These are phyloP conservation scores for Belgica antarctica DNA, from an alignment of 2,888 invertebrate genomes.

Conservation along the genomic window DNA sequence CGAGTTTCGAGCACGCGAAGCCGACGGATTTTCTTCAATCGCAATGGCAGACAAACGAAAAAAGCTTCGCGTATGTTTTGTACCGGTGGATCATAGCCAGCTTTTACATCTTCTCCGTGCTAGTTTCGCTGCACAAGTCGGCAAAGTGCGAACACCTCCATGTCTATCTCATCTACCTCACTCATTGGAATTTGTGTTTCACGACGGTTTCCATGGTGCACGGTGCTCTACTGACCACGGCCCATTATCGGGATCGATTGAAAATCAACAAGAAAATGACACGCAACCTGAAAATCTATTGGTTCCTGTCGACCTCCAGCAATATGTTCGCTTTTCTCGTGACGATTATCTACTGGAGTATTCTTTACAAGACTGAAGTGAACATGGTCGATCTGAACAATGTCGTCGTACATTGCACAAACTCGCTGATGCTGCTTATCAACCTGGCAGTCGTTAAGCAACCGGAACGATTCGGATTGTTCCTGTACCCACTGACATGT, in stretches of 20 bases:
- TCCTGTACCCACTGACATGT: constrained; percentile 10
- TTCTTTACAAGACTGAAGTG: not conserved
- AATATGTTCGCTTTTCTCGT: constrained; percentile 27
- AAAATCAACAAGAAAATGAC: constrained; percentile 21
- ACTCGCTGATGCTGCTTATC: not conserved
- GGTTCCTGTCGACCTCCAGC: constrained; percentile 14
- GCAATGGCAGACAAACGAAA: constrained; percentile 23
- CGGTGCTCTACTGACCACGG: not conserved
- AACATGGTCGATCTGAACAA: constrained; percentile 19
- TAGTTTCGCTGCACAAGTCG: not conserved
- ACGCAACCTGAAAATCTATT: not conserved
- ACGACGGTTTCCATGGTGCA: not conserved
- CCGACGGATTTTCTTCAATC: constrained; percentile 20
- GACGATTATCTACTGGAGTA: constrained; percentile 15
- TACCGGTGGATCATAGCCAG: constrained; percentile 16
- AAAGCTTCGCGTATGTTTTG: not conserved
- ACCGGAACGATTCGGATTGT: not conserved
- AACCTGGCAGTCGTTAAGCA: constrained; percentile 13
- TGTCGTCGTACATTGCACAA: constrained; percentile 1
- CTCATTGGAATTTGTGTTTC: not conserved
- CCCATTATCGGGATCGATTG: not conserved
- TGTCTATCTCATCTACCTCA: not conserved
- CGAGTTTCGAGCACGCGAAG: constrained; percentile 1
- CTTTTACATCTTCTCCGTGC: constrained; percentile 16
- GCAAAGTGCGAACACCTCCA: not conserved